A percentile compares a stretch with the other conserved stretches of the same genome.
These are phyloP conservation scores for Lampropteryx suffumata DNA, from an alignment of 2,888 invertebrate genomes.

Conservation along the genomic window DNA sequence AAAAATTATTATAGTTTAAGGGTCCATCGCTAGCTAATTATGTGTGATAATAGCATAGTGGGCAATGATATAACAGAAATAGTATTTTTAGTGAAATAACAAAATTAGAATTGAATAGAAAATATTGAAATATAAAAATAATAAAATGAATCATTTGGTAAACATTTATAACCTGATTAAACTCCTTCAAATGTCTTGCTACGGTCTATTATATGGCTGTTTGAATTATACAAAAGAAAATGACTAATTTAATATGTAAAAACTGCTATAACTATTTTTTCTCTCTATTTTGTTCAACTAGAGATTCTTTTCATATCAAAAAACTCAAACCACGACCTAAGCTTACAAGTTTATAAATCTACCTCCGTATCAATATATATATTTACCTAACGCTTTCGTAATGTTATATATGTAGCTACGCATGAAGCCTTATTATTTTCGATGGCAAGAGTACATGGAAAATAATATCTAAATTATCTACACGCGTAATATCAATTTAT, in stretches of 20 bases:
- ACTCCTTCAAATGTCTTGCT: too few relatives aligned
- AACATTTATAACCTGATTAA: neutral
- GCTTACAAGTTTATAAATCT: neutral
- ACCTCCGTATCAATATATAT: neutral
- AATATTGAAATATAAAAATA: neutral
- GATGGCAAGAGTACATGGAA: slow-evolving; percentile 7
- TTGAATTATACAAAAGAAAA: too few relatives aligned
- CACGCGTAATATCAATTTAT: slow-evolving; percentile 20
- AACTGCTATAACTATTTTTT: neutral
- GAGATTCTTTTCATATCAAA: slow-evolving; percentile 9
- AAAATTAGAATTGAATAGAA: neutral
- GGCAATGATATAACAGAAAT: too few relatives aligned
- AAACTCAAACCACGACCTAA: neutral
- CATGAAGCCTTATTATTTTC: slow-evolving; percentile 6
- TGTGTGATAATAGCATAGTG: too few relatives aligned
- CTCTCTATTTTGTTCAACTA: neutral
- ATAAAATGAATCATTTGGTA: neutral
- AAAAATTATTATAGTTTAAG: too few relatives aligned
- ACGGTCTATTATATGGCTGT: too few relatives aligned
- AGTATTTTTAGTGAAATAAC: neutral
- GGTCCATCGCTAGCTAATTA: too few relatives aligned
- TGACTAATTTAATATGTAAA: neutral
- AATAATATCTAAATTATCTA: slow-evolving; percentile 12
- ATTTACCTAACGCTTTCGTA: neutral
- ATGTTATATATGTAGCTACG: slow-evolving; percentile 2